These are phyloP conservation scores for Metopolophium dirhodum DNA, from an alignment of 1,140 invertebrate genomes.

Conservation along the genomic window DNA sequence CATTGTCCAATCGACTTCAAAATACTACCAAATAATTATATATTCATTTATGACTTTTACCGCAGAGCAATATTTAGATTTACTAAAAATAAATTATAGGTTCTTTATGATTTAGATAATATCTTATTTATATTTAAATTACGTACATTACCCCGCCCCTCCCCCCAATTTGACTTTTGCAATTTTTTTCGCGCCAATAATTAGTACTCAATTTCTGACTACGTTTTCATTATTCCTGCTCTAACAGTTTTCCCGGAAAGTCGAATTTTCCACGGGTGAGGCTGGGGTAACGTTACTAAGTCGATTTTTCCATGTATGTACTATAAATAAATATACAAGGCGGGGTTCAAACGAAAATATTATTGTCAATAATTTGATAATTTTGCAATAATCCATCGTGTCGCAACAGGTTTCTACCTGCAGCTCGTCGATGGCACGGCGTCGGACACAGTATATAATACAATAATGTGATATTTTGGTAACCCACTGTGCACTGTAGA, in stretches of 20 bases:
- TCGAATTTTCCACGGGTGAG: too few relatives aligned
- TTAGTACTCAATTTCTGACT: too few relatives aligned
- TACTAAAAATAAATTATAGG: background rate
- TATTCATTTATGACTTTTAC: background rate
- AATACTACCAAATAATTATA: too few relatives aligned
- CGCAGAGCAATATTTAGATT: background rate
- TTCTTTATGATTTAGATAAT: background rate
- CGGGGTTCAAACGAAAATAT: background rate
- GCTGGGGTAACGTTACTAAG: too few relatives aligned
- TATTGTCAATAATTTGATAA: background rate
- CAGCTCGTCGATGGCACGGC: background rate
- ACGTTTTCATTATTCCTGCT: too few relatives aligned
- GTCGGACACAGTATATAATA: background rate
- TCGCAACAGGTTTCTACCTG: background rate
- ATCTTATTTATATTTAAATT: background rate
- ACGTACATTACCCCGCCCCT: too few relatives aligned
- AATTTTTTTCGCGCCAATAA: too few relatives aligned
- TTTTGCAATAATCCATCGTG: too few relatives aligned
- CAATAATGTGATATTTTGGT: background rate
- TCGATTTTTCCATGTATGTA: background rate
- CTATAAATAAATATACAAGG: background rate
- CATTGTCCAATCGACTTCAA: too few relatives aligned
- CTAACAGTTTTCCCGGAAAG: too few relatives aligned
- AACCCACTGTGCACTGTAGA: background rate
- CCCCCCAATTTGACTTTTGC: too few relatives aligned